Percentiles rank a stretch among this genome's conserved stretches.
phyloP scores from a whole-genome alignment of 1,140 invertebrate species.

The Drosophila watanabei region DNA sequence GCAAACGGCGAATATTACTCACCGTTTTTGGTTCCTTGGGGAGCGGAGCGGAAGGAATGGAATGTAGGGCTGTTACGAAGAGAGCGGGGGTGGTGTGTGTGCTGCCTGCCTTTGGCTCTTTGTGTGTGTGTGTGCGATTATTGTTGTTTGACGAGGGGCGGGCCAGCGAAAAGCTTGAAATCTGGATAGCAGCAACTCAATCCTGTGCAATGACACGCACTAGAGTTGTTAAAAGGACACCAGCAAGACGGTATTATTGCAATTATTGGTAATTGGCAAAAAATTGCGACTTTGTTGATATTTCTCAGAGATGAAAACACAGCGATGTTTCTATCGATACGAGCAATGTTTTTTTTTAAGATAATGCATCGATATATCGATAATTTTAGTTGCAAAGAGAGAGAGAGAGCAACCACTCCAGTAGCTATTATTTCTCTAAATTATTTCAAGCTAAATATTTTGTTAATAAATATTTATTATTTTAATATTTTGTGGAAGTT shows the following conservation, averaged over 20 bases:
- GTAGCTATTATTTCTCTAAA: background rate
- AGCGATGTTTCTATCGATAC: background rate
- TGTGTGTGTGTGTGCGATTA: constrained; percentile 50
- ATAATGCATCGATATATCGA: background rate
- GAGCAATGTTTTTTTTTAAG: background rate
- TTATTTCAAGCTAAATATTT: background rate
- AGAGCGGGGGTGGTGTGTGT: constrained; percentile 28
- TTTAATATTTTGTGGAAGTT: no score
- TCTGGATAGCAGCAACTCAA: constrained; percentile 9
- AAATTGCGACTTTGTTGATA: constrained; percentile 14
- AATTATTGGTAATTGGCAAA: constrained; percentile 29
- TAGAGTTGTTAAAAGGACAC: constrained; percentile 2
- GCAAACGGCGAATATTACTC: constrained; percentile 65
- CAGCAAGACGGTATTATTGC: constrained; percentile 4
- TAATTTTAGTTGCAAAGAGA: no score
- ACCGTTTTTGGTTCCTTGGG: constrained; percentile 69
- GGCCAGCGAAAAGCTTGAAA: background rate
- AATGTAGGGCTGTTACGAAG: constrained; percentile 62
- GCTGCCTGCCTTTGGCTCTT: constrained; percentile 6
- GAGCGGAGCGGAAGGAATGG: constrained; percentile 39
- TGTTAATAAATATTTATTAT: no score
- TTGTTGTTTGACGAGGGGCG: constrained; percentile 51
- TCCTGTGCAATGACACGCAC: constrained; percentile 8
- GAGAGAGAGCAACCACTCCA: no score
- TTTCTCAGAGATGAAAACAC: constrained; percentile 1